A percentile compares a stretch with the other conserved stretches of the same genome.
phyloP scores from a whole-genome alignment of 1,140 invertebrate genomes.

The Solenopsis invicta region DNA sequence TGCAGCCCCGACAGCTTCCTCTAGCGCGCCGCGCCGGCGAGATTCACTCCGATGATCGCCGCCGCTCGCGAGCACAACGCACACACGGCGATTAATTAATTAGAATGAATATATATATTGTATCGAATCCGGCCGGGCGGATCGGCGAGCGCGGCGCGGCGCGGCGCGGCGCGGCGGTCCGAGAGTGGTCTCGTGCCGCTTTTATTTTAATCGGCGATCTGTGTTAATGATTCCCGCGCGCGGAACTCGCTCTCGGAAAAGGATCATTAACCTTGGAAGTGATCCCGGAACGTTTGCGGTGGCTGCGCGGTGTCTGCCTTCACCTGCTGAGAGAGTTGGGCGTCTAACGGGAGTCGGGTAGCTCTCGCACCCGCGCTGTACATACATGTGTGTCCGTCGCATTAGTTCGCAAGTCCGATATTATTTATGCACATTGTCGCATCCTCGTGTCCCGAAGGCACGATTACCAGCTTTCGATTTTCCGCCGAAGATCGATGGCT shows the following conservation, averaged over 20 bases:
- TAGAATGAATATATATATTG: constrained; percentile 47
- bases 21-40: neutral
- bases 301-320: constrained; percentile 51
- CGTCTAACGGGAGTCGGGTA: constrained; percentile 59
- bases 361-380: constrained; percentile 9
- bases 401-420: constrained; percentile 17
- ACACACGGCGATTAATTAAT: constrained; percentile 57
- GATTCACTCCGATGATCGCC: constrained; percentile 39
- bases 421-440: constrained; percentile 1
- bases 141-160: constrained; percentile 18
- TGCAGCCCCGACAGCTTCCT: constrained; percentile 18
- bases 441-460: neutral
- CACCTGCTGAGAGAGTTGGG: constrained; percentile 63
- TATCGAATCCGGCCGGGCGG: constrained; percentile 47
- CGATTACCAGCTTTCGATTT: too few relatives aligned
- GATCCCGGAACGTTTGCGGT: constrained; percentile 65
- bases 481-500: too few relatives aligned
- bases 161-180: neutral
- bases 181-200: constrained; percentile 29
- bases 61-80: neutral
- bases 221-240: constrained; percentile 64
- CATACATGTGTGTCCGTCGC: neutral
- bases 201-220: constrained; percentile 63
- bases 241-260: constrained; percentile 65
- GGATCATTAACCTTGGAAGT: constrained; percentile 69